Percentiles rank a stretch among this genome's conserved stretches.
Evolutionary conservation across 2,797 vertebrate species (phyloP).

Genomic region (Coccyzus lansbergi): DNA sequence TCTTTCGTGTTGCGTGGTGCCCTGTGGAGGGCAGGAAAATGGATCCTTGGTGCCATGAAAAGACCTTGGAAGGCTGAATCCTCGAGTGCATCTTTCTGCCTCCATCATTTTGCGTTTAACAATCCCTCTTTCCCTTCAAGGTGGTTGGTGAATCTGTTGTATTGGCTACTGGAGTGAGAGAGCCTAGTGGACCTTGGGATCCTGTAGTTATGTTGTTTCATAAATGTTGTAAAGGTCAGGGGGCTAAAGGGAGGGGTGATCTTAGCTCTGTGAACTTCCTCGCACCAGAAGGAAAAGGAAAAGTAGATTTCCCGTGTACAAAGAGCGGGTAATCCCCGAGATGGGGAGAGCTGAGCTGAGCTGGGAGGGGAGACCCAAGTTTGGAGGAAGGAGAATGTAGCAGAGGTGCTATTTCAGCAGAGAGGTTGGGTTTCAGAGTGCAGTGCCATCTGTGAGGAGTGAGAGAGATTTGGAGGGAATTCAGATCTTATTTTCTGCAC

Average conservation of each 20-base stretch:
- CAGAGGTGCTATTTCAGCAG: slow-evolving; percentile 1
- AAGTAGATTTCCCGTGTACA: background rate
- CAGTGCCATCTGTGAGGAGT: background rate
- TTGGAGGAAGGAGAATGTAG: background rate
- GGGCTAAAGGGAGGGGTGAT: slow-evolving; percentile 47
- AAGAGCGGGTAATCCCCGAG: background rate
- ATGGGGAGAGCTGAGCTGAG: slow-evolving; percentile 13
- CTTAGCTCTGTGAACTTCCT: slow-evolving; percentile 53
- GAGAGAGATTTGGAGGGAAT: background rate
- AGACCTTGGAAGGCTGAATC: slow-evolving; percentile 56
- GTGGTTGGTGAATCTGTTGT: slow-evolving; percentile 50
- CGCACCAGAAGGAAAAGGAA: background rate
- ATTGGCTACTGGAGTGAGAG: slow-evolving; percentile 66
- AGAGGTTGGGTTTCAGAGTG: background rate
- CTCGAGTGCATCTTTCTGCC: slow-evolving; percentile 65
- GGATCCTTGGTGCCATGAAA: slow-evolving; percentile 37
- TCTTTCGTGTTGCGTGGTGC: background rate
- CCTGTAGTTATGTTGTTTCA: slow-evolving; percentile 67
- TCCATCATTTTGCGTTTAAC: slow-evolving; percentile 62
- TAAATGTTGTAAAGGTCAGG: slow-evolving; percentile 65
- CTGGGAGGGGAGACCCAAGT: background rate
- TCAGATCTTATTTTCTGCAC: background rate
- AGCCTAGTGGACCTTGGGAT: slow-evolving; percentile 63
- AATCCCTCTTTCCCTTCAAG: slow-evolving; percentile 66
- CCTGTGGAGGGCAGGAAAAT: slow-evolving; percentile 1